Percentiles rank a stretch among this genome's conserved stretches.
Conservation (phyloP, 2,797 vertebrate species). For the Microcaecilia unicolor region DNA sequence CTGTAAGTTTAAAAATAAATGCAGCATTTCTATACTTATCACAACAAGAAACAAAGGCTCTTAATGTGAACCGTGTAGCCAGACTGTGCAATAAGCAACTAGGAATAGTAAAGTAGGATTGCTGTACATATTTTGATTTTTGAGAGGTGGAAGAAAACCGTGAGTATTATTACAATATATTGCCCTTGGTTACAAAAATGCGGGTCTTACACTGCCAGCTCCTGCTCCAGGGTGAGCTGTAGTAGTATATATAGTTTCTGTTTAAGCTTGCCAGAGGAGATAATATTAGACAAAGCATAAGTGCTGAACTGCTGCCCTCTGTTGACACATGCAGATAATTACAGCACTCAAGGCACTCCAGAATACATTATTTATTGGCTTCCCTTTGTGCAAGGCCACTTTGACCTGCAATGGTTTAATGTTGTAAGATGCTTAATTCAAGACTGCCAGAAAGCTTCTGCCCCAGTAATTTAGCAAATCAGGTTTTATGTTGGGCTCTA, state of each 20-base stretch:
- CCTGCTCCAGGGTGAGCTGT: slow-evolving; percentile 1
- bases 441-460: rapidly evolving
- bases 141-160: not conserved
- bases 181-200: slow-evolving; percentile 5
- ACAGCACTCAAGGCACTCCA: rapidly evolving
- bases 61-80: not conserved
- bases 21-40: slow-evolving; percentile 5
- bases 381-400: slow-evolving; percentile 6
- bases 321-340: not conserved
- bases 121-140: not conserved
- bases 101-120: not conserved
- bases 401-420: not conserved
- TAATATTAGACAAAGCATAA: not conserved
- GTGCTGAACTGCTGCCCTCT: slow-evolving; percentile 33
- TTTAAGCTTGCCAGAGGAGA: slow-evolving; percentile 26
- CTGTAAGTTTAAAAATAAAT: slow-evolving; percentile 26
- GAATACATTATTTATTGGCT: too few relatives aligned
- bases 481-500: slow-evolving; percentile 8
- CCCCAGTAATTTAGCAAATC: slow-evolving; percentile 5
- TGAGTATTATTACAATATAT: not conserved
- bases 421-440: not conserved
- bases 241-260: slow-evolving; percentile 8
- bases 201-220: not conserved
- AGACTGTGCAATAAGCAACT: not conserved
- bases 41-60: not conserved